Base-by-base conservation (phyloP, 2,797 vertebrate species). In the Liasis olivaceus region DNA sequence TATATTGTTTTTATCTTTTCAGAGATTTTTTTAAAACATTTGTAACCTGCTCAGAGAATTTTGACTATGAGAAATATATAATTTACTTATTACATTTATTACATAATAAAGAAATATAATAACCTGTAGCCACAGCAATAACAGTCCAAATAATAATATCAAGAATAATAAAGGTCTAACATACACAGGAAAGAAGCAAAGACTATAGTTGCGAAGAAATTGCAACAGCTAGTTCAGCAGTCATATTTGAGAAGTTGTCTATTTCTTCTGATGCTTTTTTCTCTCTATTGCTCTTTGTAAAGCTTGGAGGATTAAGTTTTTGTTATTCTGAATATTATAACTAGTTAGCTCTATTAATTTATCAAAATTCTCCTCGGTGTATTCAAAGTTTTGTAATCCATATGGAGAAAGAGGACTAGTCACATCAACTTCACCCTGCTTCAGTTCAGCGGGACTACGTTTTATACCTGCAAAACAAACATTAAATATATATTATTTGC, bases 241-340 rank as follows among this genome's bases (percentile, higher is more conserved):
- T 90, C 89, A n/a, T 8, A 2, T 81, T 92, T 91, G 88, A 59
- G 15, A 1, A 0, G 24, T 12, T 0, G 0, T 90, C 93, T 89
- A 95, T 69, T 90, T 96, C 88, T 87, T 97, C 17, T 24, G 81
- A 7, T 81, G 92, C 92, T 36, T 96, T 96, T 97, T 98, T 95
- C 93, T 97, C 86, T 97, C 94, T 91, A 98, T 31, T 0, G 95
- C 98, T 93, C 94, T 96, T 28, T 64, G 93, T 90, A 99, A 85
- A 47, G 97, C 97, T 84, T 97, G 95, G 13, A 98, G 93, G 85
- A 98, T 97, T 56, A 91, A 88, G 15, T 98, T 95, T 47, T 97
- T 95, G 95, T 98, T 99, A 95, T 98, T 98, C 89, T 95, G 93
- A 86, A 99, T 96, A 95, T 98, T 99, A 93, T 98, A 99, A 93